A percentile compares a stretch with the other conserved stretches of the same genome.
phyloP scores from a whole-genome alignment of 1,140 invertebrate genomes.

The Pseudomyrmex flavicornis region DNA sequence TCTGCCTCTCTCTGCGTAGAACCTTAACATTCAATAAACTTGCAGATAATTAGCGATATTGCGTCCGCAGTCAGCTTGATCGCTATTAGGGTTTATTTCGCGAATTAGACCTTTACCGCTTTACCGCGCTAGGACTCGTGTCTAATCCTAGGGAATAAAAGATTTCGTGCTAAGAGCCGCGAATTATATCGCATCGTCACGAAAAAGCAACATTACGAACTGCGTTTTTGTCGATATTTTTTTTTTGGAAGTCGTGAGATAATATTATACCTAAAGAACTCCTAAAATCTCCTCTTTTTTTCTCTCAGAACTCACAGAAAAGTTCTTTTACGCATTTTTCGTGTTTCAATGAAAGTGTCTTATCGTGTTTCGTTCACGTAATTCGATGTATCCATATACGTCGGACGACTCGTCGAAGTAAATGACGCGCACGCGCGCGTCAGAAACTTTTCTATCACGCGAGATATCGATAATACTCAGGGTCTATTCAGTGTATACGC shows the following conservation, averaged over 20 bases:
- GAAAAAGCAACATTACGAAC: background rate
- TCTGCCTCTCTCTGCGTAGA: background rate
- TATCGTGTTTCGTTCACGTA: background rate
- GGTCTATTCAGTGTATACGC: background rate
- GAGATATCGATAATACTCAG: constrained; percentile 21
- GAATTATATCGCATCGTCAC: background rate
- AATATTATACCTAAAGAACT: background rate
- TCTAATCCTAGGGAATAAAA: constrained; percentile 24
- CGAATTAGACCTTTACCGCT: constrained; percentile 31
- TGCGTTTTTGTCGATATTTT: background rate
- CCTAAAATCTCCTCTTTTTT: background rate
- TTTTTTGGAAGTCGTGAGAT: background rate
- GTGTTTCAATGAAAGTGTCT: background rate
- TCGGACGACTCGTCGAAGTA: constrained; percentile 7
- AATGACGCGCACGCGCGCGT: constrained; percentile 24
- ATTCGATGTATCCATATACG: background rate
- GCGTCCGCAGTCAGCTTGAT: constrained; percentile 47
- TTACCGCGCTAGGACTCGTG: constrained; percentile 33
- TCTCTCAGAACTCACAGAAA: no score
- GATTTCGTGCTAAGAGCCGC: constrained; percentile 18
- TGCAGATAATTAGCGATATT: constrained; percentile 49
- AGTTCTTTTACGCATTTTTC: no score
- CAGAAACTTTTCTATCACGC: constrained; percentile 10
- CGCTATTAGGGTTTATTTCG: constrained; percentile 50
- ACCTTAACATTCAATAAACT: constrained; percentile 63